Evolutionary conservation across 1,140 invertebrate species (phyloP).

Genomic region (Cydia fagiglandana): DNA sequence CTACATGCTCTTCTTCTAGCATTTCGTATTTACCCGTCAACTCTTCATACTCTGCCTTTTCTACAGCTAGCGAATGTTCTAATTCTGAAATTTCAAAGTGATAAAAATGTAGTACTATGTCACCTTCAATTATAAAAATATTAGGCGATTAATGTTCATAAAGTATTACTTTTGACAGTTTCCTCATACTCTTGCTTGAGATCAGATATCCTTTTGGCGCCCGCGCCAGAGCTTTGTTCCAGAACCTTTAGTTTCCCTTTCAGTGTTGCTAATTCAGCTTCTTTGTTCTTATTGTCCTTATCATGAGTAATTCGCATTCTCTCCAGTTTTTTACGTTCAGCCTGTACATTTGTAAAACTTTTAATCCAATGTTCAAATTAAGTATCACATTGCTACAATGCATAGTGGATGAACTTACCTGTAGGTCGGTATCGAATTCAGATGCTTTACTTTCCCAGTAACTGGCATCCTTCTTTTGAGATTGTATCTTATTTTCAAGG

Average conservation of each 20-base stretch:
- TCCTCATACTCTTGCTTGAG: conserved; percentile 84
- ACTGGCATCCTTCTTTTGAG: conserved; percentile 78
- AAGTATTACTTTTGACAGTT: conserved; percentile 82
- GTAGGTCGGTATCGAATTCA: conserved; percentile 82
- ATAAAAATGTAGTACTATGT: conserved; percentile 3
- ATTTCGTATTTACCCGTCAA: conserved; percentile 89
- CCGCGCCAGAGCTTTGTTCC: conserved; percentile 81
- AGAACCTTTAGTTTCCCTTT: conserved; percentile 83
- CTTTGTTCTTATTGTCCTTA: conserved; percentile 82
- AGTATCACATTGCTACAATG: conserved; percentile 3
- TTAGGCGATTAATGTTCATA: conserved; percentile 22
- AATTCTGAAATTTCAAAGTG: conserved; percentile 79
- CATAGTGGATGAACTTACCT: conserved; percentile 63
- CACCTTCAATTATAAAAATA: conserved; percentile 36
- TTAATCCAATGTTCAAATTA: conserved; percentile 9
- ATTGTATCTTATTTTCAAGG: conserved; percentile 78
- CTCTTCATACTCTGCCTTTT: conserved; percentile 88
- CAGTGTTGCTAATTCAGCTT: conserved; percentile 83
- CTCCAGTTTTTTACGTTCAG: conserved; percentile 83
- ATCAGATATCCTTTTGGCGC: conserved; percentile 83
- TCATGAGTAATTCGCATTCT: conserved; percentile 81
- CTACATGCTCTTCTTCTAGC: conserved; percentile 90
- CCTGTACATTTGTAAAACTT: conserved; percentile 57
- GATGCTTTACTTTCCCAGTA: conserved; percentile 82
- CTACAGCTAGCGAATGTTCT: conserved; percentile 82